Base-by-base conservation (phyloP, 2,888 invertebrate genomes). In the Plemyria rubiginata region DNA sequence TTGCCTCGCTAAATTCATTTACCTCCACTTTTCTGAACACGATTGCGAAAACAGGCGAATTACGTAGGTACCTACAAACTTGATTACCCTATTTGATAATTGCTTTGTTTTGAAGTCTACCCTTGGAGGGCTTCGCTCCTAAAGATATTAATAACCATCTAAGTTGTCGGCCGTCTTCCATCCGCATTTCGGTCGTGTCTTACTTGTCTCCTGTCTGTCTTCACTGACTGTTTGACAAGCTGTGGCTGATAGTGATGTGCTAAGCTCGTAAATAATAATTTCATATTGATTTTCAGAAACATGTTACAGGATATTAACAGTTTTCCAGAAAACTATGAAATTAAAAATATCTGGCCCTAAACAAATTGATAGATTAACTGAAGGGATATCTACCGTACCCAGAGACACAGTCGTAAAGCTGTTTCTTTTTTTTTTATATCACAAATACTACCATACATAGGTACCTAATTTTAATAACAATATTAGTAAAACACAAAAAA, bases 41-140 rank as follows among this genome's bases (percentile, higher is more conserved):
- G 80, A 80, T 74, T 72, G 68, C 70, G 78, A 81, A 85, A 81
- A 78, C 80, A 82, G 81, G 79, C 88, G 64, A 84, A 86, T 87
- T 85, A 88, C 81, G 82, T 22, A 22, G 22, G 22, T 84, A 46
- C 32, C 32, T 38, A 38, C 59, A 86, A 87, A 90, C 85, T 85
- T 88, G 89, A 92, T 91, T 92, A 91, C 86, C 85, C 84, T 84
- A 85, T 88, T 85, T 85, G 82, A 82, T 91, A 90, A 92, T 92
- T 91, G 89, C 86, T 86, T 86, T 91, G 90, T 92, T 92, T 90
- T 91, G 90, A 89, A 86, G 89, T 88, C 81, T 87, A 90, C 89
- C 86, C 90, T 92, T 90, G 90, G 90, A 90, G 84, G 80, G 80
- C 82, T 84, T 81, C 86, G 85, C 85, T 83, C 22, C 84, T 85